phyloP scores from a whole-genome alignment of 2,888 invertebrate genomes.

The Drosophila seclusa region DNA sequence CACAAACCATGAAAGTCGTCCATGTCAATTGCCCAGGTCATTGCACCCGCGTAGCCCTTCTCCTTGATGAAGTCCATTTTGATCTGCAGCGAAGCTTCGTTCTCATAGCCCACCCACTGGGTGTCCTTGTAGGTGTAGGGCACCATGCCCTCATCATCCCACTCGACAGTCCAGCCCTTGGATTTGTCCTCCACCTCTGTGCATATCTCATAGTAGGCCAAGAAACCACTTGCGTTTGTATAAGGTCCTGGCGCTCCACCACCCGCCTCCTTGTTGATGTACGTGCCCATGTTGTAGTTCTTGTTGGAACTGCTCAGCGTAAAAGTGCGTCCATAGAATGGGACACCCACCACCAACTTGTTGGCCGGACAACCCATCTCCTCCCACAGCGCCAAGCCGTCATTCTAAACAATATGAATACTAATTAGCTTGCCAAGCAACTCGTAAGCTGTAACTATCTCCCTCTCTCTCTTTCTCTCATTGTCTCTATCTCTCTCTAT shows the following conservation, averaged over 20 bases:
- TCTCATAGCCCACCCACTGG: slow-evolving; percentile 95
- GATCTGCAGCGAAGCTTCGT: slow-evolving; percentile 90
- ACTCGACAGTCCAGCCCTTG: slow-evolving; percentile 92
- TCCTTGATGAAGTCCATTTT: slow-evolving; percentile 95
- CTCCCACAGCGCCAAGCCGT: slow-evolving; percentile 94
- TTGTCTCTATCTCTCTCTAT: too few species aligned
- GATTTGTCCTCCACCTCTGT: slow-evolving; percentile 89
- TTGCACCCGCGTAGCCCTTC: slow-evolving; percentile 94
- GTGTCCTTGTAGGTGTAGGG: slow-evolving; percentile 94
- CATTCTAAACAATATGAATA: slow-evolving; percentile 87
- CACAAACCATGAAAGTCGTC: slow-evolving; percentile 95
- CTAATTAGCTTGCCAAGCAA: slow-evolving; percentile 22
- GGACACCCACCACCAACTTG: slow-evolving; percentile 94
- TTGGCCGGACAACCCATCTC: slow-evolving; percentile 94
- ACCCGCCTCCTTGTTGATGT: slow-evolving; percentile 95
- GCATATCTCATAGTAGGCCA: slow-evolving; percentile 95
- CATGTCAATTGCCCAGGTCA: slow-evolving; percentile 96
- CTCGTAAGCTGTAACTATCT: not conserved
- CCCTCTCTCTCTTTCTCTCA: not conserved
- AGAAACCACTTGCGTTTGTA: slow-evolving; percentile 94
- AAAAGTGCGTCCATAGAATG: slow-evolving; percentile 95
- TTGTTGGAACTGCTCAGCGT: slow-evolving; percentile 92
- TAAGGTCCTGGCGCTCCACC: slow-evolving; percentile 94
- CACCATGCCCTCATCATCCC: slow-evolving; percentile 93
- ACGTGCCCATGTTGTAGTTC: slow-evolving; percentile 93